phyloP scores from a whole-genome alignment of 2,888 invertebrate genomes.

The Pogonocherus hispidulus region DNA sequence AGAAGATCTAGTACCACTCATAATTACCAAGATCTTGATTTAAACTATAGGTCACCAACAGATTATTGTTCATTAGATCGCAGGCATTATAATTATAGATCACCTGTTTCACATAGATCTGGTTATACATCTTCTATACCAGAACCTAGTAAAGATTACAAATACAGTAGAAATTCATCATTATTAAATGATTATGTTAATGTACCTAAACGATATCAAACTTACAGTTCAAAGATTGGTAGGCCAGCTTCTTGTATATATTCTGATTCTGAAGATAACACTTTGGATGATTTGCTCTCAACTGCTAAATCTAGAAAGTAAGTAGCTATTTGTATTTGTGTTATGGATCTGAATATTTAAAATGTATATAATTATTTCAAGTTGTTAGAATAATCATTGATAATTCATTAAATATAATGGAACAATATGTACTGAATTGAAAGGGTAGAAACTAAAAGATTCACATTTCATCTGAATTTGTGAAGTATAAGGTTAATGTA shows the following conservation, averaged over 20 bases:
- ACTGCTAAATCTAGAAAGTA: conserved; percentile 66
- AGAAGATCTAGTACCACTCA: conserved; percentile 77
- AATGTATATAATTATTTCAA: background rate
- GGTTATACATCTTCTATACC: conserved; percentile 55
- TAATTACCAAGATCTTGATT: conserved; percentile 64
- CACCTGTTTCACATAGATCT: conserved; percentile 53
- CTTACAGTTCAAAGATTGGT: conserved; percentile 63
- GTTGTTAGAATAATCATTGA: no score
- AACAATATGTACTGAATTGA: no score
- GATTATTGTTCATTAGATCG: conserved; percentile 62
- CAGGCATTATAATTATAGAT: conserved; percentile 55
- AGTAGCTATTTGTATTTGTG: conserved; percentile 44
- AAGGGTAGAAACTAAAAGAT: no score
- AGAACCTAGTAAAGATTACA: conserved; percentile 57
- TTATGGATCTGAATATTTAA: background rate
- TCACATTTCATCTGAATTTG: no score
- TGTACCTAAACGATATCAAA: conserved; percentile 65
- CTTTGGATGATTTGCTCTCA: conserved; percentile 61
- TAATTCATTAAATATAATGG: no score
- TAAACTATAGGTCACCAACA: conserved; percentile 48
- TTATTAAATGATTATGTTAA: conserved; percentile 65
- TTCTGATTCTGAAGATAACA: conserved; percentile 62
- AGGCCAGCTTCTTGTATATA: conserved; percentile 60
- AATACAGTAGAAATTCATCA: conserved; percentile 62
- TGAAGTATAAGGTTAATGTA: no score